Evolutionary conservation across 2,113 vertebrate species (phyloP).

Genomic region (Silurus glanis): DNA sequence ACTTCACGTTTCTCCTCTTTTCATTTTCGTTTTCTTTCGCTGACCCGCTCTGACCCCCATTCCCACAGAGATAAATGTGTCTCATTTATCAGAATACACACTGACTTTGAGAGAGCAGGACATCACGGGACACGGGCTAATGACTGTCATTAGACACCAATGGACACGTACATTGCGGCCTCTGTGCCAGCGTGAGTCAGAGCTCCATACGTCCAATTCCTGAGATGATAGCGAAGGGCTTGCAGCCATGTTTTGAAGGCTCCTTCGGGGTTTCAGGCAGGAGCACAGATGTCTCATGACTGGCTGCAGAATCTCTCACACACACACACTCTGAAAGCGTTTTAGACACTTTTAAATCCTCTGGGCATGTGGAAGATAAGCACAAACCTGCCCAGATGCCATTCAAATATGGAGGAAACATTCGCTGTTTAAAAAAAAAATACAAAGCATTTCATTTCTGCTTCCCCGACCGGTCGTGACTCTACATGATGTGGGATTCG

Average conservation of each 20-base stretch:
- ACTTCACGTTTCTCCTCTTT: background rate
- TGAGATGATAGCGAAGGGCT: conserved; percentile 14
- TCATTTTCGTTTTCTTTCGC: conserved; percentile 16
- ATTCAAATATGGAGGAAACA: conserved; percentile 4
- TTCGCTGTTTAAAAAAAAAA: background rate
- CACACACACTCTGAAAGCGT: background rate
- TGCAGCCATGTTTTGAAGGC: conserved; percentile 24
- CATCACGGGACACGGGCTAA: conserved; percentile 40
- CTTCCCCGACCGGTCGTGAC: background rate
- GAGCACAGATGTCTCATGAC: conserved; percentile 28
- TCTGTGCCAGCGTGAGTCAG: background rate
- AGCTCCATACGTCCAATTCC: conserved; percentile 3
- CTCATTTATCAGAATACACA: conserved; percentile 37
- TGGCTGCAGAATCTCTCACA: conserved; percentile 13
- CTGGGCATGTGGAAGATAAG: background rate
- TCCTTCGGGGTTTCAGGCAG: conserved; percentile 29
- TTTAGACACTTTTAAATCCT: conserved; percentile 2
- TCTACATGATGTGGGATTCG: background rate
- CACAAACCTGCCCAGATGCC: conserved; percentile 16
- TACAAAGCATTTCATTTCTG: background rate
- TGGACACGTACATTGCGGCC: background rate
- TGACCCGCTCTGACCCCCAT: conserved; percentile 13
- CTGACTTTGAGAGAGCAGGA: conserved; percentile 22
- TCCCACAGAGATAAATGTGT: conserved; percentile 27
- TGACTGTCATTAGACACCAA: conserved; percentile 38